phyloP scores from a whole-genome alignment of 2,888 invertebrate species.

The Keiferia lycopersicella region DNA sequence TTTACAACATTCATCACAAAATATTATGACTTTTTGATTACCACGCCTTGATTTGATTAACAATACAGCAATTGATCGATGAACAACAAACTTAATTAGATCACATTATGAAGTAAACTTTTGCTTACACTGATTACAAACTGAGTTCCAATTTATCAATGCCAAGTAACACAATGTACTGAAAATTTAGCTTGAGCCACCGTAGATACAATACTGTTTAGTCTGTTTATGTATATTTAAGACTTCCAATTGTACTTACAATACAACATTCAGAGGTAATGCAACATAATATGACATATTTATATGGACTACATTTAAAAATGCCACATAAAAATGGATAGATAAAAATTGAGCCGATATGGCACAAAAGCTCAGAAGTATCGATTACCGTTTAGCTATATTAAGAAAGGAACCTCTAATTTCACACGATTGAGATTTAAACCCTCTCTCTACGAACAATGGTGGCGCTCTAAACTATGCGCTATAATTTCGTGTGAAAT shows the following conservation, averaged over 20 bases:
- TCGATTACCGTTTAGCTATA: not conserved
- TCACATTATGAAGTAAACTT: slow-evolving; percentile 5
- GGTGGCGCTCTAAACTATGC: too few species aligned
- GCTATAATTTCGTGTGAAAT: too few species aligned
- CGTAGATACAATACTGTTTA: not conserved
- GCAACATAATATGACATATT: too few species aligned
- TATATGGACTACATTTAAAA: too few species aligned
- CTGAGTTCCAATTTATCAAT: slow-evolving; percentile 11
- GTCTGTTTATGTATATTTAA: too few species aligned
- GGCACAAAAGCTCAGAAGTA: too few species aligned
- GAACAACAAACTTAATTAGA: not conserved
- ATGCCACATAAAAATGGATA: too few species aligned
- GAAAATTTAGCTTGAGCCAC: slow-evolving; percentile 3
- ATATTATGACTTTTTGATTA: not conserved
- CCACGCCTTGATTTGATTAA: too few species aligned
- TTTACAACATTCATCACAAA: slow-evolving; percentile 5
- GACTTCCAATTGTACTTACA: too few species aligned
- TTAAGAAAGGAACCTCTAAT: not conserved
- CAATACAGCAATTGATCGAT: not conserved
- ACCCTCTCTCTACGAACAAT: too few species aligned
- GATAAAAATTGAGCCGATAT: too few species aligned
- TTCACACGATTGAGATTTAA: not conserved
- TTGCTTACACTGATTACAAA: slow-evolving; percentile 1
- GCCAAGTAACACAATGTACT: slow-evolving; percentile 7
- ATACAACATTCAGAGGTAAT: too few species aligned